Evolutionary conservation across 2,113 vertebrate species (phyloP).

Genomic region (Eclectus roratus): DNA sequence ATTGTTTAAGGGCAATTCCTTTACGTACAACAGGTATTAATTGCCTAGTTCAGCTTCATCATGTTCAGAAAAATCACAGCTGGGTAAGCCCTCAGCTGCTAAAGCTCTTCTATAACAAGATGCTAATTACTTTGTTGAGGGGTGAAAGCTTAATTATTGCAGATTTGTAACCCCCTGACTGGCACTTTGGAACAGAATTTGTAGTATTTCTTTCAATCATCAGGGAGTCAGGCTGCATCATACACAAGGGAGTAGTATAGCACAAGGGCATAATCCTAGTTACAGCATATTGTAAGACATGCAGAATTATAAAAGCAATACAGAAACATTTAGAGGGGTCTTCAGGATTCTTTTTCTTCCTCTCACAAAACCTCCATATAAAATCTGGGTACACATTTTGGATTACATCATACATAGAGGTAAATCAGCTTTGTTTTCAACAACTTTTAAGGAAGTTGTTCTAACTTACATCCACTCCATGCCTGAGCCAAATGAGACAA

Average conservation of each 20-base stretch:
- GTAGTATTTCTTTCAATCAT: not conserved
- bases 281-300: not conserved
- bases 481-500: not conserved
- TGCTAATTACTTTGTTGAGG: slow-evolving; percentile 29
- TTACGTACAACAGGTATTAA: not conserved
- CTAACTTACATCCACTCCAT: not conserved
- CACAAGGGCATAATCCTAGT: not conserved
- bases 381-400: not conserved
- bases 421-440: not conserved
- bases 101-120: not conserved
- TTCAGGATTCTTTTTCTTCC: not conserved
- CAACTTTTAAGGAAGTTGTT: not conserved
- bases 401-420: not conserved
- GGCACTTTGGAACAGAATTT: slow-evolving; percentile 4
- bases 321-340: not conserved
- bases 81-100: not conserved
- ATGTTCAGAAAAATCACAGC: not conserved
- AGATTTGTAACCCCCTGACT: not conserved
- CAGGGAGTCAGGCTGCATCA: not conserved
- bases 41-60: not conserved
- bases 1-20: not conserved
- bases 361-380: not conserved
- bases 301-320: not conserved
- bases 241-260: not conserved
- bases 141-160: slow-evolving; percentile 34